Evolutionary conservation across 2,888 invertebrate genomes (phyloP).

Genomic region (Brachycybe producta): DNA sequence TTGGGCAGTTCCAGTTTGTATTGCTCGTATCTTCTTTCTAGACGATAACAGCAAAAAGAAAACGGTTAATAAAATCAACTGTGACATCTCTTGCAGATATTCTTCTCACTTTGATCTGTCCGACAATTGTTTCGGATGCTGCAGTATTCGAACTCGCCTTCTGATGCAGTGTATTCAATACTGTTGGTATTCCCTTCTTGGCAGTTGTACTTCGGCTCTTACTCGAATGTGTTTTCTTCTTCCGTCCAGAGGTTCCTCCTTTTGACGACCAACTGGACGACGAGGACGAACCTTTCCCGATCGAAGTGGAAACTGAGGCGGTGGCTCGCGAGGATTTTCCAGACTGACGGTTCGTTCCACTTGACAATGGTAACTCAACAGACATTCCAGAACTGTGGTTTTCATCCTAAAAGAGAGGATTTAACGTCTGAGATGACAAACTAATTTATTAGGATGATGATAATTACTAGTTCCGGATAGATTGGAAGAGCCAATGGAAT

Average conservation of each 20-base stretch:
- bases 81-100: too few species aligned
- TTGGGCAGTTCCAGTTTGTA: too few species aligned
- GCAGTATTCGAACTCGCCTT: background rate
- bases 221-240: background rate
- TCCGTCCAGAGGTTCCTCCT: background rate
- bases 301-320: background rate
- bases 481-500: slow-evolving; percentile 46
- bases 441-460: background rate
- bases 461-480: slow-evolving; percentile 26
- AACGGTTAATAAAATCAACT: too few species aligned
- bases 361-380: background rate
- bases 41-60: too few species aligned
- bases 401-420: background rate
- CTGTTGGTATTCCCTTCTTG: too few species aligned
- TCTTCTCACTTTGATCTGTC: too few species aligned
- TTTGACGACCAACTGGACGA: slow-evolving; percentile 5
- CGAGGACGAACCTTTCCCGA: background rate
- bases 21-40: too few species aligned
- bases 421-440: background rate
- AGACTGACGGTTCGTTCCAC: background rate
- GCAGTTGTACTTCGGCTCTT: too few species aligned
- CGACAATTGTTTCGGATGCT: too few species aligned
- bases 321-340: background rate
- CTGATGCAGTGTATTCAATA: too few species aligned
- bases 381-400: background rate